These are phyloP conservation scores for Exephanes ischioxanthus DNA, from an alignment of 2,888 invertebrate species.

Conservation along the genomic window DNA sequence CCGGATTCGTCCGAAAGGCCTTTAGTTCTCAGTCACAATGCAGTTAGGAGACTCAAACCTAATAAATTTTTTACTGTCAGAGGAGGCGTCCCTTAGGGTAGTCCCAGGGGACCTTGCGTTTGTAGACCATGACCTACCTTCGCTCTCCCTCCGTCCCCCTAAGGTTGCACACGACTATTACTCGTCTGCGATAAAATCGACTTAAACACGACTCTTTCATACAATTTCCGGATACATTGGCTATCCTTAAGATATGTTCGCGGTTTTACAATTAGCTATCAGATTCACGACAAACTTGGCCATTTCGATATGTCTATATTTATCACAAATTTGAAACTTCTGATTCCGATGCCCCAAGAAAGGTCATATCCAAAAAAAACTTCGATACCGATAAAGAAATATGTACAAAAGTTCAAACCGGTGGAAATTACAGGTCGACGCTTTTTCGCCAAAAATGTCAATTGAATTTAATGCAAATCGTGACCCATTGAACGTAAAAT, in stretches of 20 bases:
- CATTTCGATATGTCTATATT: background rate
- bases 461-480: too few species aligned
- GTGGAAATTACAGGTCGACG: too few species aligned
- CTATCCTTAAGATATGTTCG: background rate
- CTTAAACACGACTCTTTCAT: background rate
- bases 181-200: background rate
- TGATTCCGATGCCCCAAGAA: background rate
- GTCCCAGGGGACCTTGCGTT: background rate
- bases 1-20: too few species aligned
- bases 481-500: too few species aligned
- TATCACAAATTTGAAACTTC: background rate
- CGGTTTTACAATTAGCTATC: background rate
- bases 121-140: background rate
- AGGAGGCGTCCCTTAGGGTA: background rate
- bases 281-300: background rate
- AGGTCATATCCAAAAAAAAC: background rate
- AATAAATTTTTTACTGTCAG: background rate
- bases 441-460: too few species aligned
- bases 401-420: background rate
- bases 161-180: background rate
- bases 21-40: background rate
- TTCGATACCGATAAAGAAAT: background rate
- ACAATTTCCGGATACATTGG: background rate
- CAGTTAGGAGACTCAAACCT: background rate
- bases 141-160: background rate